phyloP scores from a whole-genome alignment of 2,113 vertebrate genomes.

The Hystrix cristata region DNA sequence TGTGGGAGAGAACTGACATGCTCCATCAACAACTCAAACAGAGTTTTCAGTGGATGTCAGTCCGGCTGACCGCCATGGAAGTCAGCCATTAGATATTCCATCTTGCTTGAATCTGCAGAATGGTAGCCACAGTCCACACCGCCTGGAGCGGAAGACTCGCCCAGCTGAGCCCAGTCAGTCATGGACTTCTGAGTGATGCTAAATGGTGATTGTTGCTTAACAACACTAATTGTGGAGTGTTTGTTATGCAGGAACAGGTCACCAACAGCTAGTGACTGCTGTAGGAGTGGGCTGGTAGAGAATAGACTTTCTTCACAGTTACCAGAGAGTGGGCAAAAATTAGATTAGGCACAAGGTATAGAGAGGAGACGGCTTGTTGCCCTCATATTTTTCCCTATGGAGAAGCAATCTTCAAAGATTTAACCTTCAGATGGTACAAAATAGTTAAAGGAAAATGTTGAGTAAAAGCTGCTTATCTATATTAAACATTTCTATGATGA shows the following conservation, averaged over 20 bases:
- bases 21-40: neutral
- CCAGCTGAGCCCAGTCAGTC: neutral
- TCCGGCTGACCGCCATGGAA: neutral
- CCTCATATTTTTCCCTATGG: conserved; percentile 7
- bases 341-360: neutral
- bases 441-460: conserved; percentile 49
- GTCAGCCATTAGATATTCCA: neutral
- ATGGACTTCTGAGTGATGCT: neutral
- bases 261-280: neutral
- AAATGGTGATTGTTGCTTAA: neutral
- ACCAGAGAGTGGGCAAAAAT: neutral
- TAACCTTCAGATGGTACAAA: conserved; percentile 8
- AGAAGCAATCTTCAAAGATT: conserved; percentile 3
- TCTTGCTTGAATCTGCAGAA: neutral
- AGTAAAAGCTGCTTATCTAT: conserved; percentile 32
- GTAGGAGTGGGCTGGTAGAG: neutral
- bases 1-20: neutral
- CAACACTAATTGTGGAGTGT: neutral
- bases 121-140: neutral
- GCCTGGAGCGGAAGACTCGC: neutral
- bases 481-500: conserved; percentile 64
- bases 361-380: neutral
- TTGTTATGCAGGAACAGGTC: neutral
- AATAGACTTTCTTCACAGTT: neutral
- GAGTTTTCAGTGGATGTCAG: neutral